Base-by-base conservation (phyloP, 92 coral and sea anemone genomes). In the Phymanthus crucifer region DNA sequence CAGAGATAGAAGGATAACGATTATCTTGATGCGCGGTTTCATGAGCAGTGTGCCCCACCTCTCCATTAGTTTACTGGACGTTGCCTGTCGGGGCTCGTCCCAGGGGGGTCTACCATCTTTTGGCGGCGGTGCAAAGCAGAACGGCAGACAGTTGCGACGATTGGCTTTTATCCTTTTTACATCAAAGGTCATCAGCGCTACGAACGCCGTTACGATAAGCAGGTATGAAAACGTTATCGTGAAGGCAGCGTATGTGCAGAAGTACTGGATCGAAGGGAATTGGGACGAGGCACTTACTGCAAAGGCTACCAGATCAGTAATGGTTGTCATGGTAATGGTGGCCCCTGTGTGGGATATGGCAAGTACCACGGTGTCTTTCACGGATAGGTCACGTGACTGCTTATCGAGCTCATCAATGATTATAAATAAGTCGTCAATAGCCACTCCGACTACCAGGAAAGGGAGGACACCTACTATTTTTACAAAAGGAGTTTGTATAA, bases 401-500 rank as follows among this genome's bases (percentile, higher is more conserved):
- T 85, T 85, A 58, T 91, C 94, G 43, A 91, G 85, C 27, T 91
- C 86, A 56, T 88, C 94, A 45, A 88, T 48, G 52, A 91, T 81
- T 10, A 93, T 93, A 33, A 93, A 93, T 89, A 93, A 87, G 64
- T 92, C 97, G 78, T 92, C 97, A 26, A 92, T 92, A 3, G 90
- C 97, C 34, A 93, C 85, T 19, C 97, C 97, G 29, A 93, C 87
- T 8, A 93, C 86, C 12, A 93, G 83, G 78, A 85, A 93, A 34
- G 97, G 97, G 14, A 93, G 79, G 0, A 93, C 89, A 74, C 94
- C 94, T 14, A 87, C 91, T 38, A 90, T 77, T 33, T 68, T 90
- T 32, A 90, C 83, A 70, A 90, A 90, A 0, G 94, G 94, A 26
- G 83, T 85, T 46, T 85, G 83, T 48, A 74, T 66, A 40, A 78